Evolutionary conservation across 2,797 vertebrate species (phyloP).

Genomic region (Falco peregrinus): DNA sequence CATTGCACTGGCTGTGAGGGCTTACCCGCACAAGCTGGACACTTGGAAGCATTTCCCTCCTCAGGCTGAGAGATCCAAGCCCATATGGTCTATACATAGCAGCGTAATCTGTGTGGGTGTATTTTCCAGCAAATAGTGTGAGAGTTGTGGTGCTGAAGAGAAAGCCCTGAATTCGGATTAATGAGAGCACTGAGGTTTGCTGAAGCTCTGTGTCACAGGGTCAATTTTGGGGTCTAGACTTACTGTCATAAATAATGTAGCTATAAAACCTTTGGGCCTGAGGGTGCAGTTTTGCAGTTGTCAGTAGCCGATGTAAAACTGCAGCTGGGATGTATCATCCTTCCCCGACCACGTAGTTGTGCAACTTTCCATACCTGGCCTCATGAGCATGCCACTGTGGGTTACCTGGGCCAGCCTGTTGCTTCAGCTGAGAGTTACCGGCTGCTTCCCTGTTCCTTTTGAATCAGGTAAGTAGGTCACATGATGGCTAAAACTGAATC

Average conservation of each 20-base stretch:
- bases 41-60: neutral
- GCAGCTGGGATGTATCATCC: neutral
- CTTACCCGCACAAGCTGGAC: neutral
- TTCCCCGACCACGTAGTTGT: neutral
- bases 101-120: neutral
- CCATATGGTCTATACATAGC: neutral
- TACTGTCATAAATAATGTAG: slow-evolving; percentile 57
- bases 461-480: neutral
- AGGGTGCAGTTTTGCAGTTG: neutral
- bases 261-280: slow-evolving; percentile 48
- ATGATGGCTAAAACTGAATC: neutral
- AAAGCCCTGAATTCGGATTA: slow-evolving; percentile 6
- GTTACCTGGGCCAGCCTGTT: neutral
- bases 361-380: neutral
- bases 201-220: slow-evolving; percentile 24
- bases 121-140: neutral
- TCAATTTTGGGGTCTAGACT: slow-evolving; percentile 63
- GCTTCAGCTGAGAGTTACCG: neutral
- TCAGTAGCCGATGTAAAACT: neutral
- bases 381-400: fast-evolving
- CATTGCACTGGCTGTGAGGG: neutral
- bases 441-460: neutral
- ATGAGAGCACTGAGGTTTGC: slow-evolving; percentile 47
- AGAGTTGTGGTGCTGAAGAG: neutral
- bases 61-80: neutral